Evolutionary conservation across 2,888 invertebrate species (phyloP), one percentile per base, ranked within the genome.

Genomic region (Branchinecta sandiegonensis): DNA sequence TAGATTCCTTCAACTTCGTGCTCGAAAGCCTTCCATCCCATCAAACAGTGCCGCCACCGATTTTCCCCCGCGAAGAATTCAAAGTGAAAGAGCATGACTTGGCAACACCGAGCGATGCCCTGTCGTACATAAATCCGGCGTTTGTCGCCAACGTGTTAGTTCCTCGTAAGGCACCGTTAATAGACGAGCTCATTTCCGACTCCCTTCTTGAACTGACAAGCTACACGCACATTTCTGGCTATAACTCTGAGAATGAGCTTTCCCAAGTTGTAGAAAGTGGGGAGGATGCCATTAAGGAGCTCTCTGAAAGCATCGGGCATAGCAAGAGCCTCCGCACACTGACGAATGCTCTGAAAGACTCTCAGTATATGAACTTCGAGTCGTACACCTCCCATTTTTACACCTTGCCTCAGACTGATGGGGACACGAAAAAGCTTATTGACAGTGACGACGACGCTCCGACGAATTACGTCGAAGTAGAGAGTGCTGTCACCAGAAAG

Each of bases 351-450:
- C 63, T 56, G 23, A 56, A 56, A 23, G 23, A 56, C 23, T 56
- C 63, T 9, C 63, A 56, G 63, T 56, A 56, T 56, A 56, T 56
- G 63, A 56, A 56, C 63, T 56, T 56, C 12, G 63, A 56, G n/a
- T 56, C 63, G n/a, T 56, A 10, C 23, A 56, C 63, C 63, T 56
- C 63, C 63, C 63, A 56, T 56, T 56, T 17, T 23, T 56, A 56
- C 3, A 8, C n/a, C 10, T 56, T 56, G 63, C 63, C 63, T 17
- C 9, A 56, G 63, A 10, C 63, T 17, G 37, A 37, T 37, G 37
- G 37, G 37, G 37, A 37, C 37, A 37, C 37, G 37, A 37, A 37
- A 37, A 37, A 37, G 37, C 23, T 56, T 17, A 56, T n/a, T 17
- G 23, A 17, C 14, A 56, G 63, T 9, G 63, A n/a, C 63, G 23